Percentiles rank a stretch among this genome's conserved stretches.
Evolutionary conservation across 1,140 invertebrate species (phyloP).

Genomic region (Sitophilus oryzae): DNA sequence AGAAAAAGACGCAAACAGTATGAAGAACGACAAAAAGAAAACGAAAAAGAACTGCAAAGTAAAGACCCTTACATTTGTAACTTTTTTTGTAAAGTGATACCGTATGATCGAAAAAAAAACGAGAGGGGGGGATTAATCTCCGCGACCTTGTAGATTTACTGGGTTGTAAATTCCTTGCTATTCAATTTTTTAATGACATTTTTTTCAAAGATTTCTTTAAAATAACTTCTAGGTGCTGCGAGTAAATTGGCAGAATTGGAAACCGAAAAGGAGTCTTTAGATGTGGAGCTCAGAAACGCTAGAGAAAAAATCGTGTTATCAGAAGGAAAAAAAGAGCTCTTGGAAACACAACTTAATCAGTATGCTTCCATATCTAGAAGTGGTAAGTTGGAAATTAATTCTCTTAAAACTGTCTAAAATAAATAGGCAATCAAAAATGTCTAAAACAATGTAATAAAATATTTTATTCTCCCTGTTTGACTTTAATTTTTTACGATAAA

Average conservation of each 20-base stretch:
- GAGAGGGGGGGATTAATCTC: no score
- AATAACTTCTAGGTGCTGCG: conserved; percentile 54
- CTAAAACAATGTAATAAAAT: no score
- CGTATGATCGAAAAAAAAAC: no score
- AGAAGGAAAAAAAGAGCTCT: conserved; percentile 58
- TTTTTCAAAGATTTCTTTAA: background rate
- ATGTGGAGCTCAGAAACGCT: conserved; percentile 59
- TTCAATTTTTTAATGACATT: no score
- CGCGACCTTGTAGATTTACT: no score
- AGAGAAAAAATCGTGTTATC: conserved; percentile 60
- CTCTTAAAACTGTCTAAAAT: no score
- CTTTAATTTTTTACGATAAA: no score
- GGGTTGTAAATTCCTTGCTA: no score
- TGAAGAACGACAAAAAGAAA: conserved; percentile 62
- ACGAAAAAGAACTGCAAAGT: conserved; percentile 63
- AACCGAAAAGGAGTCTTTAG: conserved; percentile 58
- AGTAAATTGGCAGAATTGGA: conserved; percentile 59
- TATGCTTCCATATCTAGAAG: conserved; percentile 34
- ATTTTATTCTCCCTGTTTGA: no score
- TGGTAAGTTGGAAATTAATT: no score
- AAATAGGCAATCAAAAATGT: no score
- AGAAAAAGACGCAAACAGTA: conserved; percentile 66
- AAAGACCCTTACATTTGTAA: conserved; percentile 24
- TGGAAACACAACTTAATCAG: conserved; percentile 56
- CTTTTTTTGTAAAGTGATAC: background rate